phyloP scores from a whole-genome alignment of 2,797 vertebrate species.

The Iguana delicatissima region DNA sequence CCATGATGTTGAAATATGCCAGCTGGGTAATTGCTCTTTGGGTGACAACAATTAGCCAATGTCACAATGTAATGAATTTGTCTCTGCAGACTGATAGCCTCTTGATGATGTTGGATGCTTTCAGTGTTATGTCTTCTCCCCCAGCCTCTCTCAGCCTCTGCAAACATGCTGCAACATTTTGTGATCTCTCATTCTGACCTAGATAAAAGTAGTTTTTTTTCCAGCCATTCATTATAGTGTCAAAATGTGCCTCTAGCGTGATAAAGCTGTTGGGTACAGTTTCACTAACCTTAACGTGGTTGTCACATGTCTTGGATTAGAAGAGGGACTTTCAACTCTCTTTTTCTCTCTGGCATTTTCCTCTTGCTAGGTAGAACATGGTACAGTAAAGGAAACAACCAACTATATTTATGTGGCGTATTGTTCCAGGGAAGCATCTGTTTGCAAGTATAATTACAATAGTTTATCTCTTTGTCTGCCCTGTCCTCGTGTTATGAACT shows the following conservation, averaged over 20 bases:
- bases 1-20: constrained; percentile 38
- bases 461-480: constrained; percentile 39
- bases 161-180: constrained; percentile 10
- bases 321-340: background rate
- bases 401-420: constrained; percentile 32
- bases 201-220: constrained; percentile 67
- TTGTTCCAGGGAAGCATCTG: constrained; percentile 36
- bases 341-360: background rate
- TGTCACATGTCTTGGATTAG: constrained; percentile 55
- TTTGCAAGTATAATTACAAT: constrained; percentile 32
- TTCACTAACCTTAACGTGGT: constrained; percentile 40
- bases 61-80: constrained; percentile 62
- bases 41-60: constrained; percentile 50
- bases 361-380: constrained; percentile 20
- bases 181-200: constrained; percentile 63
- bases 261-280: constrained; percentile 64
- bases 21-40: constrained; percentile 66
- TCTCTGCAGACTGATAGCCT: constrained; percentile 31
- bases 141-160: background rate
- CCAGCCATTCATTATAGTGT: constrained; percentile 64
- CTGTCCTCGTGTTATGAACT: constrained; percentile 12
- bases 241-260: constrained; percentile 59
- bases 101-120: constrained; percentile 56
- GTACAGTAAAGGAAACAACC: constrained; percentile 53
- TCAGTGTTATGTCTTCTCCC: constrained; percentile 21